These are phyloP conservation scores for Todus mexicanus DNA, from an alignment of 2,797 vertebrate species.

Conservation along the genomic window DNA sequence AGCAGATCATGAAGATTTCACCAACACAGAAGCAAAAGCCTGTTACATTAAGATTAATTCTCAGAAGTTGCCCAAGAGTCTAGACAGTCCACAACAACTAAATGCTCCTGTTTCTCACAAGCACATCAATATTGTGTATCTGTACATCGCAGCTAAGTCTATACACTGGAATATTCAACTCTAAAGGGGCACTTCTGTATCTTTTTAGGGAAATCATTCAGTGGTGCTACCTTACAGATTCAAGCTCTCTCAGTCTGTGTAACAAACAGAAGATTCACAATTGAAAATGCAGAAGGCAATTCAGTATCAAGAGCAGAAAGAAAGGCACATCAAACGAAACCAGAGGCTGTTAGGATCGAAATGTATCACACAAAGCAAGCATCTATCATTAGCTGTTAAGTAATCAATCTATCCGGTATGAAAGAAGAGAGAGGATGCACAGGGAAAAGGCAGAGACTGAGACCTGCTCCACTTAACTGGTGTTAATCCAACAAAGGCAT, in stretches of 20 bases:
- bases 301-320: neutral
- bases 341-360: neutral
- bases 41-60: neutral
- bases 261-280: neutral
- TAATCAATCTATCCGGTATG: neutral
- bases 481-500: neutral
- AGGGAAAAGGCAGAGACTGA: neutral
- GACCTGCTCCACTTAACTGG: neutral
- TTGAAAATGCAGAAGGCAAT: neutral
- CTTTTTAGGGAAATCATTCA: neutral
- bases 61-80: neutral
- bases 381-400: neutral
- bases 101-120: neutral
- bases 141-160: neutral
- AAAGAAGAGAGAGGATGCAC: neutral
- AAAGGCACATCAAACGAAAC: neutral
- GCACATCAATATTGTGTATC: neutral
- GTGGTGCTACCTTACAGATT: neutral
- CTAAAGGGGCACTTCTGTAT: neutral
- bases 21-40: neutral
- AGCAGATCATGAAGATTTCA: neutral
- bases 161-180: neutral
- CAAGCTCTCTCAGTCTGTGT: accelerated
- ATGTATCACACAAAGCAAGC: neutral
- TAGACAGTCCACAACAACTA: neutral